Base-by-base conservation (phyloP, 2,113 vertebrate species). In the Odontesthes bonariensis region DNA sequence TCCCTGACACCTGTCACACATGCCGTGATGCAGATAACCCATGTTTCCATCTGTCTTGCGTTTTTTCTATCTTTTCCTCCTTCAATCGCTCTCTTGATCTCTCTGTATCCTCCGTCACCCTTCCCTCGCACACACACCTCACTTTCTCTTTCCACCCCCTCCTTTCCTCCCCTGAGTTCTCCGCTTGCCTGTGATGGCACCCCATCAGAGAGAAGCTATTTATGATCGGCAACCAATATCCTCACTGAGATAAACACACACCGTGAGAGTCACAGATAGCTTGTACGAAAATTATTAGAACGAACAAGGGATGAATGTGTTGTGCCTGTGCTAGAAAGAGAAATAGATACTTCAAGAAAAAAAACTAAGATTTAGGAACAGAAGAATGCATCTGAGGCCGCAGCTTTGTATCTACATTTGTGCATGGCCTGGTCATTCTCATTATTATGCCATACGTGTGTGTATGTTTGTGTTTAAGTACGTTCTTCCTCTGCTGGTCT, bases 201-300 rank as follows among this genome's bases (percentile, higher is more conserved):
- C 62, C 73, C 75, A 85, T 89, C 88, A 83, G 49, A 80, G 70
- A 44, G 83, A 83, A 89, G 83, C 88, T 87, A 92, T 89, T 91
- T 88, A 89, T 86, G 91, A 92, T 85, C 71, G 33, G 75, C 86
- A 81, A 82, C 85, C 86, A 85, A 90, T 89, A 88, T 88, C 86
- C 86, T 84, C 69, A 12, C 75, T 19, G 57, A 88, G 82, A 86
- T 90, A 87, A 83, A 85, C 71, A 52, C 82, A 69, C 75, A 81
- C 73, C 57, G 60, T 13, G 73, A 86, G 58, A 75, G 65, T 53
- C 35, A 47, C 40, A 73, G 77, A 64, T 11, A 75, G 52, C 73
- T 70, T 52, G 35, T 62, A 55, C 33, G 59, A 53, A 72, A 61
- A 77, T 87, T 86, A 77, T 82, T 84, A 76, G 73, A 72, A 66